Conservation (phyloP, 35 echinoderm and acorn worm species). For the Heliocidaris tuberculata region DNA sequence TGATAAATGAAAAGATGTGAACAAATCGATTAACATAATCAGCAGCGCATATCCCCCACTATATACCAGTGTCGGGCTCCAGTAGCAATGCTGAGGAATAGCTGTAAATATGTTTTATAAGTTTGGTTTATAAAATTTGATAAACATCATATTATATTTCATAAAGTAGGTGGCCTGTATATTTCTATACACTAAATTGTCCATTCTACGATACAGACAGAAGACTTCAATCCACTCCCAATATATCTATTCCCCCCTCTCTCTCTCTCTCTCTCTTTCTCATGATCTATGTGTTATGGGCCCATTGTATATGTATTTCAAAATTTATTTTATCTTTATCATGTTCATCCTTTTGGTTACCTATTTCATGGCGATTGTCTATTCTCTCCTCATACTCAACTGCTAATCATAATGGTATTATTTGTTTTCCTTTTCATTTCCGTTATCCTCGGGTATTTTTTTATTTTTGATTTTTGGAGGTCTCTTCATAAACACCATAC, state of each 20-base stretch:
- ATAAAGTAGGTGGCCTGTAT: not conserved
- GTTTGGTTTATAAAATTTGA: too few relatives aligned
- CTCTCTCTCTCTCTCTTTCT: slow-evolving; percentile 3
- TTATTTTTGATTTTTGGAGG: too few relatives aligned
- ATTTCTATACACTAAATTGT: not conserved
- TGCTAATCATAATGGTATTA: not conserved
- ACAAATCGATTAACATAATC: not conserved
- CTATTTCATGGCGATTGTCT: too few relatives aligned
- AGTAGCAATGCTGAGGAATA: not conserved
- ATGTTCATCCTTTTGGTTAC: too few relatives aligned
- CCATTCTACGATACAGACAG: not conserved
- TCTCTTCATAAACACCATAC: not conserved
- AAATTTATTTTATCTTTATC: too few relatives aligned
- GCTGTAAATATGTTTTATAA: too few relatives aligned
- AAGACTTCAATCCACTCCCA: not conserved
- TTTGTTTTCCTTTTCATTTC: not conserved
- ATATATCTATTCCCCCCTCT: not conserved
- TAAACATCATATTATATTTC: too few relatives aligned
- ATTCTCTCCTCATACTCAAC: not conserved
- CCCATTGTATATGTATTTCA: not conserved
- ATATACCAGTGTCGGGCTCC: not conserved
- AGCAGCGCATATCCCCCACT: not conserved
- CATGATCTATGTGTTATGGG: not conserved
- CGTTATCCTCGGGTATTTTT: not conserved
- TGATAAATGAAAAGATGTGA: not conserved